These are phyloP conservation scores for Zenarchopterus dispar DNA, from an alignment of 2,797 vertebrate genomes.

Conservation along the genomic window DNA sequence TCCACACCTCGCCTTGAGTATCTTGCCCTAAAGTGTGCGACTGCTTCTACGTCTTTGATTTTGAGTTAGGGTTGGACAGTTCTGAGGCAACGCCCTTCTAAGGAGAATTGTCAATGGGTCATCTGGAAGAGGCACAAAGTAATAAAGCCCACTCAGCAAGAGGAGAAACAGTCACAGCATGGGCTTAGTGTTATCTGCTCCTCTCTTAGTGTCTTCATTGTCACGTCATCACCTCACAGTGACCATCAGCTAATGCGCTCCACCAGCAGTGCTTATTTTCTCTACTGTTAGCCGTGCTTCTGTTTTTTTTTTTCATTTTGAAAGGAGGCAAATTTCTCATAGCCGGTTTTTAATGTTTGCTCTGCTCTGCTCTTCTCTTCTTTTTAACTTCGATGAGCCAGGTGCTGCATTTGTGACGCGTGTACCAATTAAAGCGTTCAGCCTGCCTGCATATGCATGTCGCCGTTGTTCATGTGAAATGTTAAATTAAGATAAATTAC, in stretches of 20 bases:
- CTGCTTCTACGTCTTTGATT: neutral
- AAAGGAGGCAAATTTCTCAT: constrained; percentile 63
- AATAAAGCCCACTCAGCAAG: constrained; percentile 76
- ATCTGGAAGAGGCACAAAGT: constrained; percentile 63
- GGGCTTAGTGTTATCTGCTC: constrained; percentile 56
- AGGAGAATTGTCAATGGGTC: constrained; percentile 51
- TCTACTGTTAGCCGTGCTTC: constrained; percentile 28
- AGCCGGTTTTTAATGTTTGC: constrained; percentile 17
- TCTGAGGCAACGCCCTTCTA: constrained; percentile 21
- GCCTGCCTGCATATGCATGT: constrained; percentile 53
- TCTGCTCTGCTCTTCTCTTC: constrained; percentile 32
- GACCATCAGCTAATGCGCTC: constrained; percentile 38
- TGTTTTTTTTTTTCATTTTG: constrained; percentile 26
- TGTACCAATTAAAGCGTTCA: constrained; percentile 68
- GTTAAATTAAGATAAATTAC: constrained; percentile 67
- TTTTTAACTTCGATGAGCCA: constrained; percentile 46
- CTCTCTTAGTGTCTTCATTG: constrained; percentile 71
- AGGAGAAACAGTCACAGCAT: constrained; percentile 75
- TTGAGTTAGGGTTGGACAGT: constrained; percentile 1
- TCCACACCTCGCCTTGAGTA: constrained; percentile 24
- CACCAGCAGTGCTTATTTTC: constrained; percentile 17
- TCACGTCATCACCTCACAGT: constrained; percentile 73
- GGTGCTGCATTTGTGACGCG: constrained; percentile 59
- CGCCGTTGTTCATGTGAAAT: constrained; percentile 55
- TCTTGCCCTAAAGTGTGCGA: no score